Conservation (phyloP, 2,797 vertebrate genomes). For the Telmatherina bonti region DNA sequence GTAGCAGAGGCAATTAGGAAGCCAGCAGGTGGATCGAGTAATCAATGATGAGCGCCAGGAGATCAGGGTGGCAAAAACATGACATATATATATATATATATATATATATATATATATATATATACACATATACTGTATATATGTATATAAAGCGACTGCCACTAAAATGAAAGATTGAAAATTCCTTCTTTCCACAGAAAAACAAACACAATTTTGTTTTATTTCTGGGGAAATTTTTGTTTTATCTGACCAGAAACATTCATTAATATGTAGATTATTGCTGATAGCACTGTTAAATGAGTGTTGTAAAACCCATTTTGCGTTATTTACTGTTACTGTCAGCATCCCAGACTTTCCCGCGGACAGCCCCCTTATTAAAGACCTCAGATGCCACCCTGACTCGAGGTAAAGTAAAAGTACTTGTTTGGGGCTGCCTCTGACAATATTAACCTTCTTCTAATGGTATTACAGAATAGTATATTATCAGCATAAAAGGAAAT, state of each 20-base stretch:
- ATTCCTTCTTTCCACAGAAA: not conserved
- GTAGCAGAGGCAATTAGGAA: too few species aligned
- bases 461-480: too few species aligned
- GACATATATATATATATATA: too few species aligned
- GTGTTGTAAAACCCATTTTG: not conserved
- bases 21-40: too few species aligned
- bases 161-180: not conserved
- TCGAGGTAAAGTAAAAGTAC: constrained; percentile 38
- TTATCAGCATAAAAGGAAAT: too few species aligned
- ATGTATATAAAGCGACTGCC: too few species aligned
- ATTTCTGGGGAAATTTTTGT: constrained; percentile 4
- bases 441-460: too few species aligned
- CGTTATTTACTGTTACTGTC: constrained; percentile 50
- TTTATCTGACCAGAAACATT: constrained; percentile 6
- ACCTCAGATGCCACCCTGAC: not conserved
- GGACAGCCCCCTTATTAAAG: constrained; percentile 57
- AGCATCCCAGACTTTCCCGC: constrained; percentile 49
- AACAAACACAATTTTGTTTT: not conserved
- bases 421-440: constrained; percentile 12
- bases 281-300: not conserved
- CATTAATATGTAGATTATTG: constrained; percentile 2
- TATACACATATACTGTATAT: too few species aligned
- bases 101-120: too few species aligned
- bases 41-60: too few species aligned
- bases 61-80: too few species aligned